A percentile compares a stretch with the other conserved stretches of the same genome.
phyloP scores from a whole-genome alignment of 1,140 invertebrate genomes.

The Gonioctena quinquepunctata region DNA sequence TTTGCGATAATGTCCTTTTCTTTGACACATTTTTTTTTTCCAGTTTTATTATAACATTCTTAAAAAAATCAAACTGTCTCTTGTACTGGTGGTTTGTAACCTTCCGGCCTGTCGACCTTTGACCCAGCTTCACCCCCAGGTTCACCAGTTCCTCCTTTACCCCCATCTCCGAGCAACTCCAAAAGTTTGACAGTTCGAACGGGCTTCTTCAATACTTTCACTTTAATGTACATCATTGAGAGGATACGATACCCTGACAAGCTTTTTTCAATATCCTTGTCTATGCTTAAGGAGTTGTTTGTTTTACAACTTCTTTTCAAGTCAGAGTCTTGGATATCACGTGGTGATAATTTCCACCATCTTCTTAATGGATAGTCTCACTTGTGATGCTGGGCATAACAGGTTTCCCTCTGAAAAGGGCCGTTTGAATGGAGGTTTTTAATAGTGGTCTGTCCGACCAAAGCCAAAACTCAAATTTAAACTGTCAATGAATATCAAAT shows the following conservation, averaged over 20 bases:
- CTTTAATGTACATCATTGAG: constrained; percentile 97
- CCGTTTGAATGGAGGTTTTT: too few species aligned
- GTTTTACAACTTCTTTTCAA: constrained; percentile 94
- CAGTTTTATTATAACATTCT: not conserved
- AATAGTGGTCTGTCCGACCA: too few species aligned
- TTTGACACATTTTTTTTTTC: too few species aligned
- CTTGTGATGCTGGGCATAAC: constrained; percentile 97
- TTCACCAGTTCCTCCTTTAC: constrained; percentile 64
- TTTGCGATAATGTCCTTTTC: too few species aligned
- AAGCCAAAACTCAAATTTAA: too few species aligned
- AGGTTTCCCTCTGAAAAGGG: constrained; percentile 96
- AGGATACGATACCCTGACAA: constrained; percentile 95
- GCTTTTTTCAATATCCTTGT: constrained; percentile 98
- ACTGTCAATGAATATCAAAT: too few species aligned
- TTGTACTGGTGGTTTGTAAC: constrained; percentile 97
- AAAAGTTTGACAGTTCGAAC: constrained; percentile 97
- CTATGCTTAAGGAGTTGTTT: constrained; percentile 97
- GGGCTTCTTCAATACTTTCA: constrained; percentile 91
- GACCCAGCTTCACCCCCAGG: constrained; percentile 82
- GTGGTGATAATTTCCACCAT: constrained; percentile 96
- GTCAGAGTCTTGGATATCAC: constrained; percentile 85
- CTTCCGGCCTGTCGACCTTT: constrained; percentile 89
- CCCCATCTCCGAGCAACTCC: constrained; percentile 93
- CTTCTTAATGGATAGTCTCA: constrained; percentile 85
- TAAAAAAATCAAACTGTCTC: constrained; percentile 79